phyloP scores from a whole-genome alignment of 1,140 invertebrate species.

The Ridgeia piscesae region DNA sequence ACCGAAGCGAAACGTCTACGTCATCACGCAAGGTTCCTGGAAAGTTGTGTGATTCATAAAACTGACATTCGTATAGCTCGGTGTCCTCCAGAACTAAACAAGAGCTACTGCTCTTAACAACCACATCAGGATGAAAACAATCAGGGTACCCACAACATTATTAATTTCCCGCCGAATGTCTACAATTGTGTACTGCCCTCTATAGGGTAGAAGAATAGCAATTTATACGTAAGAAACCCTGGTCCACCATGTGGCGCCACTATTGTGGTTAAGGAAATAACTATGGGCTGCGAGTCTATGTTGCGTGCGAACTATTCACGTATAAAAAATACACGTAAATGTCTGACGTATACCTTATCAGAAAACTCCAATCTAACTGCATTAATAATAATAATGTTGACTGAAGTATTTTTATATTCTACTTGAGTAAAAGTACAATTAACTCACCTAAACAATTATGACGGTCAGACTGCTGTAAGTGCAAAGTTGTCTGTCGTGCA shows the following conservation, averaged over 20 bases:
- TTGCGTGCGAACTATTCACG: too few species aligned
- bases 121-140: neutral
- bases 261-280: neutral
- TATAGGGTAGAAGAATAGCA: neutral
- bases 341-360: too few species aligned
- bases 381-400: too few species aligned
- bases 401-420: too few species aligned
- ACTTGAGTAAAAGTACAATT: too few species aligned
- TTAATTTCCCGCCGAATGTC: neutral
- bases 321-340: too few species aligned
- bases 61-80: neutral
- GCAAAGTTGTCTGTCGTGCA: too few species aligned
- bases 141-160: neutral
- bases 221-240: neutral
- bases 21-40: neutral
- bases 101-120: neutral
- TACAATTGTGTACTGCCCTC: neutral
- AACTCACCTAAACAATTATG: too few species aligned
- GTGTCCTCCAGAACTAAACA: neutral
- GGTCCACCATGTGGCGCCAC: neutral
- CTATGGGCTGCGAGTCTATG: too few species aligned
- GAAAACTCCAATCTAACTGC: too few species aligned
- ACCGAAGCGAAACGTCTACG: neutral
- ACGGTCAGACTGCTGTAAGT: too few species aligned
- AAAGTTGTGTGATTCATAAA: neutral